These are phyloP conservation scores for Azemiops feae DNA, from an alignment of 2,113 vertebrate species.

Conservation along the genomic window DNA sequence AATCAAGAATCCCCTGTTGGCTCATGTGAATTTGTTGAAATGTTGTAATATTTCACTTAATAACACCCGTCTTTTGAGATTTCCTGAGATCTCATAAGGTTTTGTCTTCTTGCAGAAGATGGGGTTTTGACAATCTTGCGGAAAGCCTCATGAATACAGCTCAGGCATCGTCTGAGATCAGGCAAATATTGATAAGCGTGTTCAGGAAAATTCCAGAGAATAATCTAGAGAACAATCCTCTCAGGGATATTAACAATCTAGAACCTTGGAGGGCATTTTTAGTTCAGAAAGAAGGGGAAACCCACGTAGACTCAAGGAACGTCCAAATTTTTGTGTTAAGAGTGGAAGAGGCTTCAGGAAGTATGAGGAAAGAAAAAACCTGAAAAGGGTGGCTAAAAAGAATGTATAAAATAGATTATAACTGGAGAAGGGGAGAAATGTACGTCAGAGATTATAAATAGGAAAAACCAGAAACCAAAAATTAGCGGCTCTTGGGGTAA, in stretches of 20 bases:
- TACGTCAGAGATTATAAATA: not conserved
- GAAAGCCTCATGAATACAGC: not conserved
- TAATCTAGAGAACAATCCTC: not conserved
- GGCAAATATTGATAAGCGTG: not conserved
- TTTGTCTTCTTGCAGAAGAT: not conserved
- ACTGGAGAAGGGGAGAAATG: not conserved
- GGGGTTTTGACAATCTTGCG: not conserved
- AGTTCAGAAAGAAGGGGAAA: not conserved
- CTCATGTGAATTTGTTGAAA: not conserved
- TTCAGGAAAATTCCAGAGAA: not conserved
- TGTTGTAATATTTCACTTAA: not conserved
- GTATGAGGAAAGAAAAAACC: not conserved
- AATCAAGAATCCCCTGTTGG: not conserved
- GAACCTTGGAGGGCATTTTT: not conserved
- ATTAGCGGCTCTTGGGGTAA: not conserved
- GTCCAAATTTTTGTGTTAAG: not conserved
- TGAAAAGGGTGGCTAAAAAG: not conserved
- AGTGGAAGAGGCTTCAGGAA: not conserved
- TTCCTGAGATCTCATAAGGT: not conserved
- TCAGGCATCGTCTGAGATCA: not conserved
- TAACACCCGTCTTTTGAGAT: not conserved
- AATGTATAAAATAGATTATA: not conserved
- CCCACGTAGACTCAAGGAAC: not conserved
- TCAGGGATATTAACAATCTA: not conserved
- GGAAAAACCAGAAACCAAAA: not conserved